Evolutionary conservation across 2,888 invertebrate species (phyloP), one percentile per base, ranked within the genome.

Genomic region (Carterocephalus palaemon): DNA sequence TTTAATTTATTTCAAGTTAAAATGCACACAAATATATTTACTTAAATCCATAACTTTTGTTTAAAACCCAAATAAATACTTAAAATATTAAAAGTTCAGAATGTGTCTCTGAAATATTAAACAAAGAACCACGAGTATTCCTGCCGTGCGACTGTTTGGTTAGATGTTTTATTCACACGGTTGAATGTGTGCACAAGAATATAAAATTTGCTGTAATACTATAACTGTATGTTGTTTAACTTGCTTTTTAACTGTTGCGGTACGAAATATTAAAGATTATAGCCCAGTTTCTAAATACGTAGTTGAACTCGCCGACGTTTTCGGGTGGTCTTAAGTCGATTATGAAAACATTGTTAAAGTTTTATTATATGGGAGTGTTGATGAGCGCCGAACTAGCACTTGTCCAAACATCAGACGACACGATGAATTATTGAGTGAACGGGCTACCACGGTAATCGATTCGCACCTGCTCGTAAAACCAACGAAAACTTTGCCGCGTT

Each of bases 301-400:
- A 51, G 62, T 63, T 62, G 60, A 60, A 61, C 55, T 64, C 62
- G 60, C 62, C 61, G 69, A 60, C 62, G 66, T 65, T 71, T 74
- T 68, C 60, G 70, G 66, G 39, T 56, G 54, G 52, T 53, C 64
- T 55, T 67, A 68, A 71, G 75, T 78, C 76, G 77, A 77, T 77
- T 81, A 77, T 79, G 76, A 84, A 82, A 85, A 86, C 83, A 84
- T 83, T 80, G 80, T 85, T 84, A 82, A 83, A 80, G 70, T 83
- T 83, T 82, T 77, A 84, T 80, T 78, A 74, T 73, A 75, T 72
- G 72, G 72, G 70, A 64, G 75, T 79, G 80, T 75, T 79, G 78
- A 78, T 75, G 83, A 83, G 82, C 83, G 82, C 77, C 79, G 74
- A 59, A 57, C 62, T 63, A 61, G 60, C 83, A 83, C 82, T 84